phyloP scores from a whole-genome alignment of 2,113 vertebrate species.

The Sigmodon hispidus region DNA sequence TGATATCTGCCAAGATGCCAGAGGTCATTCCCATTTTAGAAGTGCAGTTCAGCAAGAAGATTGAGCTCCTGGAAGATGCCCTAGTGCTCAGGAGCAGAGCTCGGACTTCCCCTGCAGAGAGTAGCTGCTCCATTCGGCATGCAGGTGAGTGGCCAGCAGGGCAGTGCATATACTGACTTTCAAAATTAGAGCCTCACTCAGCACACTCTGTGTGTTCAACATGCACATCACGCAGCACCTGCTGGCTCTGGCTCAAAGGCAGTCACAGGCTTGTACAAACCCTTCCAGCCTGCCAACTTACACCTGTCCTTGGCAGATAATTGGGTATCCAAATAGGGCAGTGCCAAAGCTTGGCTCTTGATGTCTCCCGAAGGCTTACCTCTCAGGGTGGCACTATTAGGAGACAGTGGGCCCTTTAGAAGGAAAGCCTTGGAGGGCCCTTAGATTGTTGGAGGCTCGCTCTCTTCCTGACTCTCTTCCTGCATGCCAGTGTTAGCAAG shows the following conservation, averaged over 20 bases:
- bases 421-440: not conserved
- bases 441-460: not conserved
- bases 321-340: not conserved
- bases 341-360: no score
- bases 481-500: not conserved
- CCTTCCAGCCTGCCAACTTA: not conserved
- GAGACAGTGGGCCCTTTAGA: not conserved
- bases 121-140: conserved; percentile 82
- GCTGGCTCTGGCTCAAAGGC: not conserved
- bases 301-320: not conserved
- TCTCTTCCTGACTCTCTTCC: not conserved
- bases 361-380: not conserved
- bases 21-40: conserved; percentile 89
- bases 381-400: not conserved
- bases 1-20: conserved; percentile 94
- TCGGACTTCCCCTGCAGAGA: conserved; percentile 82
- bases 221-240: not conserved
- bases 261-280: not conserved
- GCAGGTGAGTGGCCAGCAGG: conserved; percentile 84
- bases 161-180: not conserved
- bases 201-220: no score
- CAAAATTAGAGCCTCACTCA: not conserved
- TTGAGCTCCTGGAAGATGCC: conserved; percentile 88
- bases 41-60: conserved; percentile 91
- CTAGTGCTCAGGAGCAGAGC: conserved; percentile 81